Evolutionary conservation across 2,113 vertebrate genomes (phyloP).

Genomic region (Malurus cyaneus): DNA sequence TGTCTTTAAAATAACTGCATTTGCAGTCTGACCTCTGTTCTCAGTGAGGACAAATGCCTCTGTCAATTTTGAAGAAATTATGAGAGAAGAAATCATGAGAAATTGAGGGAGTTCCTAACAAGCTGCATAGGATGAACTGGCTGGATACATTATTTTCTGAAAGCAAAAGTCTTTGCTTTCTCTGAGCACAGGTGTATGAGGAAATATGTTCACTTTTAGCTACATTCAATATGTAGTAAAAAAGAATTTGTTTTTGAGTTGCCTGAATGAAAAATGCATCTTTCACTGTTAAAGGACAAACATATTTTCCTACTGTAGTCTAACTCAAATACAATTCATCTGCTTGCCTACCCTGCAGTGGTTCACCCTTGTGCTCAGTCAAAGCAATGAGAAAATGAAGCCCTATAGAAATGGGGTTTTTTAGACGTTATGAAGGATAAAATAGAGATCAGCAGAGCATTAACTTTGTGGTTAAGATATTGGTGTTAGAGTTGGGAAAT

Average conservation of each 20-base stretch:
- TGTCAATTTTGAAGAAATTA: not conserved
- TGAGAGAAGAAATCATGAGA: not conserved
- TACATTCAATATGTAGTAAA: constrained; percentile 20
- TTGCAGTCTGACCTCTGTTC: not conserved
- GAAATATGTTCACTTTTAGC: constrained; percentile 26
- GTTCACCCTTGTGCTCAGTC: not conserved
- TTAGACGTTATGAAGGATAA: not conserved
- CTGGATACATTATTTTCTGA: not conserved
- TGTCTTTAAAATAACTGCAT: not conserved
- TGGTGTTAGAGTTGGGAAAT: not conserved
- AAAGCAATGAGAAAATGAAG: constrained; percentile 24
- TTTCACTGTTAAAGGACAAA: constrained; percentile 29
- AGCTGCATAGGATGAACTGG: not conserved
- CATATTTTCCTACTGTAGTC: constrained; percentile 7
- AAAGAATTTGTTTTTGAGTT: constrained; percentile 23
- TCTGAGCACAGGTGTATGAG: not conserved
- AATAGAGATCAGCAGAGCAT: constrained; percentile 16
- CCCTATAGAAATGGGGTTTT: not conserved
- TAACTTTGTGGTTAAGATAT: not conserved
- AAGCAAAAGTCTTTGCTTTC: not conserved
- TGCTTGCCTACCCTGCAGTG: not conserved
- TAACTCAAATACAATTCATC: constrained; percentile 38
- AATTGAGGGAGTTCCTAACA: not conserved
- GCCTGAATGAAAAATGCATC: constrained; percentile 11
- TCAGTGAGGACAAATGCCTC: not conserved